phyloP scores from a whole-genome alignment of 37 sponge, comb jelly and placozoan genomes.

The Petrosia ficiformis region DNA sequence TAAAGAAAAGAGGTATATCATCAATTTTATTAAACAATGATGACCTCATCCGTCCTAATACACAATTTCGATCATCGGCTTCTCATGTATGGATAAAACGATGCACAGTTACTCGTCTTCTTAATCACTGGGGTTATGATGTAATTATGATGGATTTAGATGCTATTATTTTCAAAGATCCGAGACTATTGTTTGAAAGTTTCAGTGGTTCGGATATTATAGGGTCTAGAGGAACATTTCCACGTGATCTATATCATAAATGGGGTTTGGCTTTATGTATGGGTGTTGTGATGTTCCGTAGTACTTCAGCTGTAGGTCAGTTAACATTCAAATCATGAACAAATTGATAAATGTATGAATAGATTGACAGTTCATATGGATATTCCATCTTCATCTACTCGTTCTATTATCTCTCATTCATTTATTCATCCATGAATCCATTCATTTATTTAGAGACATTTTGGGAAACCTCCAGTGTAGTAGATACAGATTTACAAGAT shows the following conservation, averaged over 20 bases:
- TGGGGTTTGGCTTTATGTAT: slow-evolving; percentile 53
- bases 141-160: slow-evolving; percentile 43
- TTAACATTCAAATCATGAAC: too few species aligned
- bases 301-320: slow-evolving; percentile 28
- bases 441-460: slow-evolving; percentile 24
- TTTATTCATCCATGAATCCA: too few species aligned
- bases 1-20: not conserved
- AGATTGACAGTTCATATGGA: too few species aligned
- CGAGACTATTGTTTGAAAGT: slow-evolving; percentile 18
- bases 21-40: not conserved
- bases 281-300: slow-evolving; percentile 43
- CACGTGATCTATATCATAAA: slow-evolving; percentile 13
- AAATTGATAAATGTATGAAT: too few species aligned
- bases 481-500: not conserved
- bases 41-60: not conserved
- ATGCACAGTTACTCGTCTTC: slow-evolving; percentile 14
- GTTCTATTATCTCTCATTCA: too few species aligned
- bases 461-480: slow-evolving; percentile 24
- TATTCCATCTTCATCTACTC: too few species aligned
- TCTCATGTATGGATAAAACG: slow-evolving; percentile 48
- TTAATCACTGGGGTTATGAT: slow-evolving; percentile 52
- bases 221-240: slow-evolving; percentile 35
- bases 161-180: slow-evolving; percentile 37
- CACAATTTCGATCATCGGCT: not conserved
- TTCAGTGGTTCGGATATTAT: slow-evolving; percentile 33